phyloP scores from a whole-genome alignment of 2,888 invertebrate species.

The Dasypogon diadema region DNA sequence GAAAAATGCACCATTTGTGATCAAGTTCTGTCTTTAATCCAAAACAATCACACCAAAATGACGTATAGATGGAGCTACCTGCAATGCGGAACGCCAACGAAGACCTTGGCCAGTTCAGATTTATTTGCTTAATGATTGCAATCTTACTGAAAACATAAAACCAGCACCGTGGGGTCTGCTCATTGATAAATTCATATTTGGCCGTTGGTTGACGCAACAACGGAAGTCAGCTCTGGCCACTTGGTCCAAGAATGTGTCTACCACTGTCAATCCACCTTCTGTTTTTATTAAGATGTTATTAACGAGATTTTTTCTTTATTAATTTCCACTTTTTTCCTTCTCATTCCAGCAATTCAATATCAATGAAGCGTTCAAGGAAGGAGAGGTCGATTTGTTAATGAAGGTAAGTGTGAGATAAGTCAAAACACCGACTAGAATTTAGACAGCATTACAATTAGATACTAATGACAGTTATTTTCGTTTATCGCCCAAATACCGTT shows the following conservation, averaged over 20 bases:
- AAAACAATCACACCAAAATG: too few relatives aligned
- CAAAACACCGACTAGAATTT: neutral
- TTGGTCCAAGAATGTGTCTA: neutral
- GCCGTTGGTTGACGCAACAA: neutral
- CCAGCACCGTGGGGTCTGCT: neutral
- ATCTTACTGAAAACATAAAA: neutral
- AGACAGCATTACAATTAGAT: neutral
- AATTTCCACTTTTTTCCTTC: constrained; percentile 2
- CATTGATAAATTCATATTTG: neutral
- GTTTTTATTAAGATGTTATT: neutral
- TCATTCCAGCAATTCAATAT: constrained; percentile 17
- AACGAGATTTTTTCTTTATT: constrained; percentile 19
- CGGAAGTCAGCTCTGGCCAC: neutral
- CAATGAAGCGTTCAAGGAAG: constrained; percentile 37
- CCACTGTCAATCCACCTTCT: neutral
- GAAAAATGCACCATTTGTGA: too few relatives aligned
- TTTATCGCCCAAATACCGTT: constrained; percentile 16
- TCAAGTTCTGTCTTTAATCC: too few relatives aligned
- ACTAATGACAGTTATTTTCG: constrained; percentile 9
- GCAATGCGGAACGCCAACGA: too few relatives aligned
- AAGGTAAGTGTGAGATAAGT: constrained; percentile 19
- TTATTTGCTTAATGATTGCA: neutral
- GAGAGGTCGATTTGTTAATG: constrained; percentile 18
- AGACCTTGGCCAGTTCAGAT: neutral
- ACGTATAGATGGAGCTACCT: too few relatives aligned